phyloP scores from a whole-genome alignment of 2,888 invertebrate species.

The Hydriomena furcata region DNA sequence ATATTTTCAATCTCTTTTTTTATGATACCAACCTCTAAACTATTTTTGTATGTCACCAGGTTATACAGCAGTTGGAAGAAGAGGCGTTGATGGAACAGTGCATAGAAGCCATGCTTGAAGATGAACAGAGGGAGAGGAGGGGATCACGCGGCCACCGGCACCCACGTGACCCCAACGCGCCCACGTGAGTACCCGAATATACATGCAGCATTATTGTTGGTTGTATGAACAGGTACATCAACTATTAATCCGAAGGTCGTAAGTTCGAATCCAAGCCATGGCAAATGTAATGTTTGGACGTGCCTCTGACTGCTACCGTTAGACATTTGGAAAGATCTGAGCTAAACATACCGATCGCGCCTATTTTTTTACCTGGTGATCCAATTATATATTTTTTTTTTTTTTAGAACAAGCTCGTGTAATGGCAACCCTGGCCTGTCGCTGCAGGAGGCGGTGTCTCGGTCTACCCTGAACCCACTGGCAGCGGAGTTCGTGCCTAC shows the following conservation, averaged over 20 bases:
- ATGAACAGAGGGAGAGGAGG: conserved; percentile 84
- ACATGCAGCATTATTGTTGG: not conserved
- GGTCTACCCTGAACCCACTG: conserved; percentile 91
- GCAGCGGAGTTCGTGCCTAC: conserved; percentile 93
- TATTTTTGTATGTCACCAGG: no score
- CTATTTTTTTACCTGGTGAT: no score
- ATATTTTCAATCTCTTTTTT: no score
- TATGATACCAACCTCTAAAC: no score
- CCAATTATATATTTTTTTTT: no score
- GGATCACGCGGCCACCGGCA: conserved; percentile 42
- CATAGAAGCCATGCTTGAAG: conserved; percentile 92
- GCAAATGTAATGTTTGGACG: no score
- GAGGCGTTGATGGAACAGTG: conserved; percentile 95
- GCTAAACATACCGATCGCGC: no score
- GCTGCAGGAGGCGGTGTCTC: conserved; percentile 74
- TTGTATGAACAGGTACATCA: no score
- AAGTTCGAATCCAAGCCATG: no score
- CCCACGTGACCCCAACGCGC: conserved; percentile 28
- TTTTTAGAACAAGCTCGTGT: conserved; percentile 29
- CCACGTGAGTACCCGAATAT: conserved; percentile 52
- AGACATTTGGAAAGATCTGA: no score
- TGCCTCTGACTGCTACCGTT: no score
- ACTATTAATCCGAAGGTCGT: no score
- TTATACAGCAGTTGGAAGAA: conserved; percentile 92
- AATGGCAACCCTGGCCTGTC: conserved; percentile 54